Conservation (phyloP, 2,888 invertebrate genomes). For the Latheticus oryzae region DNA sequence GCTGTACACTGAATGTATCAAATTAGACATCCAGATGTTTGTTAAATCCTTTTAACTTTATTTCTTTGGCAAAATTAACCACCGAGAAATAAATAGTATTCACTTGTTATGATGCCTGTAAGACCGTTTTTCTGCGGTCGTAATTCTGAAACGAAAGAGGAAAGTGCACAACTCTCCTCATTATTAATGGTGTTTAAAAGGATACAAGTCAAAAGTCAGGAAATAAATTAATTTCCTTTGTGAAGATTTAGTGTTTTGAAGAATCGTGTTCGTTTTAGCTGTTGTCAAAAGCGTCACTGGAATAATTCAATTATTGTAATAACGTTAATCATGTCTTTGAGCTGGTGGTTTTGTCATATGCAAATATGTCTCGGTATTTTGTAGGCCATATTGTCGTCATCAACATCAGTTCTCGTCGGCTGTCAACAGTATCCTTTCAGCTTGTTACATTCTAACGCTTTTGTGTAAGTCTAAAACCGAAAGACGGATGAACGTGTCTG, state of each 20-base stretch:
- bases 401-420: conserved; percentile 14
- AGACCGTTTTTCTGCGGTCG: conserved; percentile 15
- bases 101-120: conserved; percentile 17
- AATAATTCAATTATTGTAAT: conserved; percentile 11
- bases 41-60: too few relatives aligned
- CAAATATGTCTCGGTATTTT: conserved; percentile 11
- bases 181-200: conserved; percentile 36
- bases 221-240: conserved; percentile 47
- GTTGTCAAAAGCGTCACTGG: background rate
- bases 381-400: conserved; percentile 13
- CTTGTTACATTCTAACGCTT: conserved; percentile 6
- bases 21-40: too few relatives aligned
- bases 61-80: too few relatives aligned
- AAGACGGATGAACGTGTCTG: conserved; percentile 28
- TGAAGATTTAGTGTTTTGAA: conserved; percentile 41
- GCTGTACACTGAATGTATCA: conserved; percentile 33
- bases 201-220: conserved; percentile 37
- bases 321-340: conserved; percentile 10
- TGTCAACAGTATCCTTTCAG: conserved; percentile 13
- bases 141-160: conserved; percentile 7
- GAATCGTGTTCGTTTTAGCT: conserved; percentile 13
- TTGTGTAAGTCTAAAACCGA: conserved; percentile 6
- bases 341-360: conserved; percentile 8
- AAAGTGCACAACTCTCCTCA: conserved; percentile 29
- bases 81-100: too few relatives aligned